A percentile compares a stretch with the other conserved stretches of the same genome.
phyloP scores from a whole-genome alignment of 2,113 vertebrate genomes.

The Cyphotilapia sp. region DNA sequence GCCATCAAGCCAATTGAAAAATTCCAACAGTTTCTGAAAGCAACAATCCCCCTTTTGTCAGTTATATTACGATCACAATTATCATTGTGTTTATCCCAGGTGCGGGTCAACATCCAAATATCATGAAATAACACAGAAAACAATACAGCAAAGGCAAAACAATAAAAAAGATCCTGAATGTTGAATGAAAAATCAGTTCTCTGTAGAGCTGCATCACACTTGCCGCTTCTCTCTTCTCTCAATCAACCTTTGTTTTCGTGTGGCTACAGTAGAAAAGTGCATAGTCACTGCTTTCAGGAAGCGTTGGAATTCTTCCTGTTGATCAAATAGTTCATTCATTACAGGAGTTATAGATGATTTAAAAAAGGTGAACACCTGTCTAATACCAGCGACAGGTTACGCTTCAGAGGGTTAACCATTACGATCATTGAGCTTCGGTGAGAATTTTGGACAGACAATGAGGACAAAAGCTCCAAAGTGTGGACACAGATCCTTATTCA shows the following conservation, averaged over 20 bases:
- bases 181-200: not conserved
- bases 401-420: not conserved
- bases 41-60: not conserved
- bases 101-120: not conserved
- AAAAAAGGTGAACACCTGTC: not conserved
- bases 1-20: not conserved
- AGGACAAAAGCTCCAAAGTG: not conserved
- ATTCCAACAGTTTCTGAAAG: not conserved
- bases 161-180: not conserved
- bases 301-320: accelerated
- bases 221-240: not conserved
- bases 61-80: not conserved
- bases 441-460: not conserved
- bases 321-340: not conserved
- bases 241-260: not conserved
- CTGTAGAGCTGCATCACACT: not conserved
- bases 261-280: not conserved
- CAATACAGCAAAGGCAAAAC: not conserved
- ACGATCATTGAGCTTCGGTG: not conserved
- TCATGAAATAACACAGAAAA: not conserved
- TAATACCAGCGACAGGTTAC: not conserved
- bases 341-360: not conserved
- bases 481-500: not conserved
- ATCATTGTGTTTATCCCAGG: not conserved
- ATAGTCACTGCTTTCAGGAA: not conserved